Evolutionary conservation across 2,113 vertebrate genomes (phyloP).

Genomic region (Phalacrocorax brasilianus): DNA sequence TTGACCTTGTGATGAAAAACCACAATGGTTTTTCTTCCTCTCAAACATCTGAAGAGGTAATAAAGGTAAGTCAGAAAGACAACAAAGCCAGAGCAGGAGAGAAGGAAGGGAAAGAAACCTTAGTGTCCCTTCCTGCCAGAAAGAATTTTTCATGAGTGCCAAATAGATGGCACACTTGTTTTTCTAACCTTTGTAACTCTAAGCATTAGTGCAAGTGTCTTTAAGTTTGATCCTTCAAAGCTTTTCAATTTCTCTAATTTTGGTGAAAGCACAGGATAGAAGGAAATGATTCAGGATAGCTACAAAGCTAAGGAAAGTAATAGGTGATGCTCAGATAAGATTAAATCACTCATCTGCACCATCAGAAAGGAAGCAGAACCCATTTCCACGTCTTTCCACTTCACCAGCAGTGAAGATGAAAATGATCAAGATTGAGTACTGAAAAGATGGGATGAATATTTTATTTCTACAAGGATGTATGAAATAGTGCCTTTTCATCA

Average conservation of each 20-base stretch:
- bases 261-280: neutral
- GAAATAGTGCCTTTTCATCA: neutral
- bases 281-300: neutral
- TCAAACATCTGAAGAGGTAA: neutral
- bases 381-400: constrained; percentile 40
- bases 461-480: neutral
- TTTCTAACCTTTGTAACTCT: neutral
- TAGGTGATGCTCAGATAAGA: neutral
- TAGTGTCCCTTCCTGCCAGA: neutral
- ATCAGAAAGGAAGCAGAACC: neutral
- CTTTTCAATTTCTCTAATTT: constrained; percentile 1
- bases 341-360: neutral
- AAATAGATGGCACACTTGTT: neutral
- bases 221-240: neutral
- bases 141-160: neutral
- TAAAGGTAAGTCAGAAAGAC: neutral
- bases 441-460: neutral
- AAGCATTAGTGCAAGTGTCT: neutral
- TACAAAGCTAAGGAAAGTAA: neutral
- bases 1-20: neutral
- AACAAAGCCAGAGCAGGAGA: neutral
- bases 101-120: neutral
- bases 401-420: neutral
- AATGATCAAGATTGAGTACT: neutral
- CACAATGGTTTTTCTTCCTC: neutral